Evolutionary conservation across 2,888 invertebrate genomes (phyloP), one percentile per base, ranked within the genome.

Genomic region (Callyntrura sp.): DNA sequence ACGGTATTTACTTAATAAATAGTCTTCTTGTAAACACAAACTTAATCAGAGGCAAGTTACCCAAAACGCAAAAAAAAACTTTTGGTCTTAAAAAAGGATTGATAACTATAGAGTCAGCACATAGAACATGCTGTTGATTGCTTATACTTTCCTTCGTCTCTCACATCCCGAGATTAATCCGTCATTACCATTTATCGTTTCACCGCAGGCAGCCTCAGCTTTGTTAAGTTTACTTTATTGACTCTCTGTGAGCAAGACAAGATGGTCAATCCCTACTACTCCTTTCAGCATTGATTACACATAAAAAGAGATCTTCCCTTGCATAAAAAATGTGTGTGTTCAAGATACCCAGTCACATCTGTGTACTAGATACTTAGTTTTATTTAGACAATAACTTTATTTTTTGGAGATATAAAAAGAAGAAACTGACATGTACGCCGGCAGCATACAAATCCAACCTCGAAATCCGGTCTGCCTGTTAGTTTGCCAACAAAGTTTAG

Each of bases 381-480:
- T 35, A 35, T 35, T 70, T 14, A 25, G 51, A 48, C 76, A 51
- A 45, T 76, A 76, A 48, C 23, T 79, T 81, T 81, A 28, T 62
- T 23, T 60, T 4, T 62, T 12, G 20, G 20, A 17, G 23, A 60
- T 23, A 9, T 8, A 45, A 62, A 20, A 45, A 81, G 25, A 43
- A 81, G 62, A 62, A 62, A 35, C 81, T 62, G 81, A 81, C 81
- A 60, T 81, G 81, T 62, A 62, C 35, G 81, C 81, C 81, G 55
- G 17, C 35, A 45, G 81, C 81, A 62, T 51, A 35, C 28, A 79
- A 60, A 79, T 57, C 79, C 35, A 43, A 20, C 11, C 23, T 51
- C 17, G 23, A 48, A 8, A 60, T 60, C 8, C 23, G 60, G 23
- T 0, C 20, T 60, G 60, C 0, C 55, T 55, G 60, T 9, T 17